Evolutionary conservation across 1,140 invertebrate species (phyloP).

Genomic region (Papilio machaon): DNA sequence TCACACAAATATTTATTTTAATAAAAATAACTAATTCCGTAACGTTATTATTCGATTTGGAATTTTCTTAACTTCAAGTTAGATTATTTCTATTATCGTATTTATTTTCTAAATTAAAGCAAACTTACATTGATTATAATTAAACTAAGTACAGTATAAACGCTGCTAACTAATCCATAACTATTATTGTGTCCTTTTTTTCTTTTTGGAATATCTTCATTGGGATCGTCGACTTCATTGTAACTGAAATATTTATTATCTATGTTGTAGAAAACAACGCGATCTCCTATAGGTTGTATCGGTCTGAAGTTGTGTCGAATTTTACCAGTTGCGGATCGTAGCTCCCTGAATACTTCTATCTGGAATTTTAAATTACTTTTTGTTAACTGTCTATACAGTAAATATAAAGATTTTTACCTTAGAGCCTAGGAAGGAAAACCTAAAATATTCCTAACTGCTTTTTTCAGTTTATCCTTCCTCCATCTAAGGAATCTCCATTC

Average conservation of each 20-base stretch:
- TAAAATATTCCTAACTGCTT: neutral
- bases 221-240: slow-evolving; percentile 71
- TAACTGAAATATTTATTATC: slow-evolving; percentile 75
- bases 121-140: slow-evolving; percentile 14
- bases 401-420: no score
- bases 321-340: slow-evolving; percentile 85
- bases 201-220: slow-evolving; percentile 50
- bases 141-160: slow-evolving; percentile 19
- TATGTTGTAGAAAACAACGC: slow-evolving; percentile 83
- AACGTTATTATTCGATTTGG: neutral
- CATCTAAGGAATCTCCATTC: no score
- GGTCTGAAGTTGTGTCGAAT: slow-evolving; percentile 90
- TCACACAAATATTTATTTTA: neutral
- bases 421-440: neutral
- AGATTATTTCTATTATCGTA: neutral
- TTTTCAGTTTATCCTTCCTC: no score
- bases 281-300: slow-evolving; percentile 87
- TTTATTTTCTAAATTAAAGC: neutral
- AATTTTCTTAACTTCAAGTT: neutral
- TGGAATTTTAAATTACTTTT: slow-evolving; percentile 71
- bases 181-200: slow-evolving; percentile 51
- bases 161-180: neutral
- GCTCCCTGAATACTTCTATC: slow-evolving; percentile 88
- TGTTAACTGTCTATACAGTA: neutral
- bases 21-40: neutral